These are phyloP conservation scores for Pelosia muscerda DNA, from an alignment of 2,888 invertebrate species.

Conservation along the genomic window DNA sequence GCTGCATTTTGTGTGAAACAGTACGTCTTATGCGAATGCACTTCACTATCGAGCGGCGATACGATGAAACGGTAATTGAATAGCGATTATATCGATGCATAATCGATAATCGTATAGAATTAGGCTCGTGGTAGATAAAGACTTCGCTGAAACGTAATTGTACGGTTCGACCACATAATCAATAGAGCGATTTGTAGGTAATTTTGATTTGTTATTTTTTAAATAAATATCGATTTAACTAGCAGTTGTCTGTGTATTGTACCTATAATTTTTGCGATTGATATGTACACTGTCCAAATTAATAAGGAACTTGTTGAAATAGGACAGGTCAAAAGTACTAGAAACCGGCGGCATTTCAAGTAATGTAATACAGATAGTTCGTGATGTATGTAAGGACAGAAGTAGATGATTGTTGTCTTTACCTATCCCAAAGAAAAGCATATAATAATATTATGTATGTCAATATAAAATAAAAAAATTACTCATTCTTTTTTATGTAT, in stretches of 20 bases:
- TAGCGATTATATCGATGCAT: conserved; percentile 11
- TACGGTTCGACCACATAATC: neutral
- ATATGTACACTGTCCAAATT: no score
- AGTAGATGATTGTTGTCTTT: no score
- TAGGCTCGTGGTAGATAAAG: conserved; percentile 3
- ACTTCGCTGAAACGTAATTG: conserved; percentile 8
- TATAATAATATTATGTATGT: no score
- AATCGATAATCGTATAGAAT: conserved; percentile 14
- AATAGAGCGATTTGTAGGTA: neutral
- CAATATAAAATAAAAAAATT: no score
- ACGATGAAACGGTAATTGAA: conserved; percentile 16
- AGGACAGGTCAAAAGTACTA: no score
- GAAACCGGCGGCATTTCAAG: no score
- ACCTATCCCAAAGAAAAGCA: no score
- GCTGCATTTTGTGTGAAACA: conserved; percentile 16
- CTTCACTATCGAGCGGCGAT: conserved; percentile 9
- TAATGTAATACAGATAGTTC: no score
- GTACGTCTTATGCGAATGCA: neutral
- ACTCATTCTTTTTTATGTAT: no score
- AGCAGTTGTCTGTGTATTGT: neutral
- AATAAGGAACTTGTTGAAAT: no score
- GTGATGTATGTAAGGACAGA: no score
- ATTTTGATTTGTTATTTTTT: neutral
- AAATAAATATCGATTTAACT: neutral
- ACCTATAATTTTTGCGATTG: no score